A percentile compares a stretch with the other conserved stretches of the same genome.
These are phyloP conservation scores for Dreissena rostriformis DNA, from an alignment of 1,140 invertebrate species.

Conservation along the genomic window DNA sequence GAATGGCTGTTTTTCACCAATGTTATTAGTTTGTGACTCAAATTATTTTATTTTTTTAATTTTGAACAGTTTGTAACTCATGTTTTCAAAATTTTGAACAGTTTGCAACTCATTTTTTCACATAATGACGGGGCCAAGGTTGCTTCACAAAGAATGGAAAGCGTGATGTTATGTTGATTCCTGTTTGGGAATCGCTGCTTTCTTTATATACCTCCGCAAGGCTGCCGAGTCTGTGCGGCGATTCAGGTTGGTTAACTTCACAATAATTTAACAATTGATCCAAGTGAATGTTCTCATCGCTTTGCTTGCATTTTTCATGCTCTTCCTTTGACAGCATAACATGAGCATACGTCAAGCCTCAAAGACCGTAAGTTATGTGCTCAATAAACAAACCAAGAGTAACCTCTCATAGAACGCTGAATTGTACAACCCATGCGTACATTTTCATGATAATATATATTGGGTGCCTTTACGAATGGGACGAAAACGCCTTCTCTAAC, in stretches of 20 bases:
- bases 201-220: not conserved
- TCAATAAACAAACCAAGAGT: slow-evolving; percentile 18
- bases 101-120: too few relatives aligned
- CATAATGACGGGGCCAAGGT: too few relatives aligned
- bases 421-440: slow-evolving; percentile 1
- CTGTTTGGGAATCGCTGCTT: not conserved
- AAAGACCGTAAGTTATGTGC: not conserved
- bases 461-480: not conserved
- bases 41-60: too few relatives aligned
- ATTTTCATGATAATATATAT: not conserved
- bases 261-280: not conserved
- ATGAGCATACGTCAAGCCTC: slow-evolving; percentile 4
- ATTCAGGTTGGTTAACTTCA: not conserved
- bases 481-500: not conserved
- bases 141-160: too few relatives aligned
- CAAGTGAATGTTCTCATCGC: not conserved
- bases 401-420: not conserved
- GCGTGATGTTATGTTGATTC: not conserved
- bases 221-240: not conserved
- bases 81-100: too few relatives aligned
- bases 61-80: too few relatives aligned
- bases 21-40: too few relatives aligned
- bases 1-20: too few relatives aligned
- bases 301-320: not conserved
- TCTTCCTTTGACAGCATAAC: not conserved